Evolutionary conservation across 1,140 invertebrate genomes (phyloP).

Genomic region (Thaumetopoea pityocampa): DNA sequence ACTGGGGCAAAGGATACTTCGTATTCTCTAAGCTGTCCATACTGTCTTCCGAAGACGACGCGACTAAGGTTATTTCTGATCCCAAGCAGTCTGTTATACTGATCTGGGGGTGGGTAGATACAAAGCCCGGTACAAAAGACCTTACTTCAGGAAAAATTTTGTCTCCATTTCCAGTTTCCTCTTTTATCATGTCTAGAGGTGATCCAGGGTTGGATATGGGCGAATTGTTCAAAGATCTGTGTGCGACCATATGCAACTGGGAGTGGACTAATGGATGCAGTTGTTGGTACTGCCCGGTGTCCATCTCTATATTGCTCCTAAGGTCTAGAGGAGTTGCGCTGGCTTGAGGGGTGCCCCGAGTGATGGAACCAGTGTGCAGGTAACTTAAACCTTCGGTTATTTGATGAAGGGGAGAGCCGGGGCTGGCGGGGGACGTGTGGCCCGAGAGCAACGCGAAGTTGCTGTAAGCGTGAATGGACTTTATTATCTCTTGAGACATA

Average conservation of each 20-base stretch:
- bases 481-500: conserved; percentile 48
- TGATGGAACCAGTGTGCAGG: conserved; percentile 84
- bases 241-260: conserved; percentile 67
- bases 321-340: conserved; percentile 73
- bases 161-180: conserved; percentile 80
- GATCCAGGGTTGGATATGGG: conserved; percentile 79
- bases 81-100: conserved; percentile 92
- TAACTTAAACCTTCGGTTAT: conserved; percentile 78
- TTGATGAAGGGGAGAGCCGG: conserved; percentile 63
- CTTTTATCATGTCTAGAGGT: conserved; percentile 90
- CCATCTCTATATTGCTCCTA: conserved; percentile 61
- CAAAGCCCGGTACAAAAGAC: conserved; percentile 19
- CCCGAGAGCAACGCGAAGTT: conserved; percentile 42
- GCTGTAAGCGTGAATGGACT: conserved; percentile 38
- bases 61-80: conserved; percentile 87
- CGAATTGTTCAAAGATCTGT: conserved; percentile 77
- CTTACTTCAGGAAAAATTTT: conserved; percentile 35
- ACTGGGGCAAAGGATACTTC: conserved; percentile 76
- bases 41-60: conserved; percentile 81
- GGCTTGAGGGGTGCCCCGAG: conserved; percentile 80
- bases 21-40: conserved; percentile 78
- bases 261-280: conserved; percentile 54
- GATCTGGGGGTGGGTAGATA: conserved; percentile 84
- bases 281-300: conserved; percentile 47
- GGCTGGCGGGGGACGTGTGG: conserved; percentile 45